Percentiles rank a stretch among this genome's conserved stretches.
Evolutionary conservation across 2,113 vertebrate species (phyloP).

Genomic region (Odontesthes bonariensis): DNA sequence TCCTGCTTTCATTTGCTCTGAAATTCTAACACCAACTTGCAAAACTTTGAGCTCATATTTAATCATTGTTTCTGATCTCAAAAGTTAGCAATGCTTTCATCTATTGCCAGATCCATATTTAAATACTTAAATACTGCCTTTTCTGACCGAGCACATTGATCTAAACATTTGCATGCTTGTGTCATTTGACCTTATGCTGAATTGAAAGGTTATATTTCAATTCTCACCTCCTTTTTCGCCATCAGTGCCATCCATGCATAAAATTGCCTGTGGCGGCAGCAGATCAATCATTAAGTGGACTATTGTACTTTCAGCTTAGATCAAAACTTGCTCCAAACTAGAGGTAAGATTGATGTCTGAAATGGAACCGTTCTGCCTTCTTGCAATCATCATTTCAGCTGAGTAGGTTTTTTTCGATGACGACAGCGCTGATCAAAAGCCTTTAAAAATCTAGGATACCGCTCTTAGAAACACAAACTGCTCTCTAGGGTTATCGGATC

Average conservation of each 20-base stretch:
- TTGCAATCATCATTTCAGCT: not conserved
- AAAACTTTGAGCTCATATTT: not conserved
- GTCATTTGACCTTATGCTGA: not conserved
- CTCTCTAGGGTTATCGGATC: too few species aligned
- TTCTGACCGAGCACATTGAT: not conserved
- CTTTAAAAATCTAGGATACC: too few species aligned
- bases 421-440: too few species aligned
- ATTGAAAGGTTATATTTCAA: not conserved
- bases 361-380: not conserved
- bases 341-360: not conserved
- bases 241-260: not conserved
- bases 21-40: not conserved
- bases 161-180: not conserved
- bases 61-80: not conserved
- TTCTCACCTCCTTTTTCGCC: not conserved
- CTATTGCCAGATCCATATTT: not conserved
- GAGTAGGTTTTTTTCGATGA: too few species aligned
- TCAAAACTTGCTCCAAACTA: not conserved
- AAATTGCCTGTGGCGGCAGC: conserved; percentile 9
- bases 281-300: not conserved
- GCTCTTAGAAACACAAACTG: too few species aligned
- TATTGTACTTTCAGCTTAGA: not conserved
- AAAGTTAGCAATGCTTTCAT: not conserved
- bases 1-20: not conserved
- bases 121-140: not conserved